phyloP scores from a whole-genome alignment of 2,797 vertebrate genomes.

The Ispidina picta region DNA sequence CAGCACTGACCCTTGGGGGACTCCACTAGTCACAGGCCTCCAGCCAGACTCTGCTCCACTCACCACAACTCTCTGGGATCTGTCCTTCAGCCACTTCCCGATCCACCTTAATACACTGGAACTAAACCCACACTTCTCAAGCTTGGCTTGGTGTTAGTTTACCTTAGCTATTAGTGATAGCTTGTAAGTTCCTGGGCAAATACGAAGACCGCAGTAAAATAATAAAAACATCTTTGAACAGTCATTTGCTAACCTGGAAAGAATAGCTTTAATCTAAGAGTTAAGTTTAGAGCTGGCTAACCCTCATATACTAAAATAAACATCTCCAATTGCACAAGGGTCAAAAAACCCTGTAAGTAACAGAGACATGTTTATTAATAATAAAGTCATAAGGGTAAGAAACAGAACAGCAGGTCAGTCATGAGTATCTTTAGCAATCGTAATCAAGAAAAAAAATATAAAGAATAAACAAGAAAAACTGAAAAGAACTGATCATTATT shows the following conservation, averaged over 20 bases:
- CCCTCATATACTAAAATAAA: neutral
- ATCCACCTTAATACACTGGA: too few species aligned
- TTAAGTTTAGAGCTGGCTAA: neutral
- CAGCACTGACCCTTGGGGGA: too few species aligned
- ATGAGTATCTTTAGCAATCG: neutral
- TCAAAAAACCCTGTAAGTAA: neutral
- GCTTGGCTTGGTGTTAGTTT: too few species aligned
- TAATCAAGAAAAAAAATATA: neutral
- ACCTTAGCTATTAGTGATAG: neutral
- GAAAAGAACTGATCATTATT: neutral
- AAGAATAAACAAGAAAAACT: neutral
- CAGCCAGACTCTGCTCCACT: too few species aligned
- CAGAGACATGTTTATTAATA: neutral
- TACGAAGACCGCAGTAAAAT: neutral
- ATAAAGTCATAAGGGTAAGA: neutral
- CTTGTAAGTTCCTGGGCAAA: neutral
- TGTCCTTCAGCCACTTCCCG: too few species aligned
- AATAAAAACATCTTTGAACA: neutral
- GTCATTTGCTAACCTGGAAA: neutral
- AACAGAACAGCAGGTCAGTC: neutral
- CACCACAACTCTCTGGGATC: too few species aligned
- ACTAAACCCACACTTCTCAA: too few species aligned
- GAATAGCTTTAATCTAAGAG: neutral
- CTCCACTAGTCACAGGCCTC: too few species aligned
- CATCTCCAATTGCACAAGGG: neutral